phyloP scores from a whole-genome alignment of 2,797 vertebrate species.

The Premnoplex brunnescens region DNA sequence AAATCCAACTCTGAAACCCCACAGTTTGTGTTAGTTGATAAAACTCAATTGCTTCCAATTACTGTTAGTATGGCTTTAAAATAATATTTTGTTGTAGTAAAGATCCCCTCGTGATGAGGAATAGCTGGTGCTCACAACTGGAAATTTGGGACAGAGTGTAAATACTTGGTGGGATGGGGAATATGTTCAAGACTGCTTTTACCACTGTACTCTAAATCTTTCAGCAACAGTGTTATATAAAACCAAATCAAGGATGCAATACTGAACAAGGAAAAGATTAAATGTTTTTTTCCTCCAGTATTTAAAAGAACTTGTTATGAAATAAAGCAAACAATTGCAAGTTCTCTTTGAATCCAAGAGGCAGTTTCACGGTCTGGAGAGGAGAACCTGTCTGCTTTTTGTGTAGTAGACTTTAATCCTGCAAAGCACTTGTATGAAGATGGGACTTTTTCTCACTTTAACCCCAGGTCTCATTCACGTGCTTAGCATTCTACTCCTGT shows the following conservation, averaged over 20 bases:
- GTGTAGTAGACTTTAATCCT: neutral
- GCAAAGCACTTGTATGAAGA: neutral
- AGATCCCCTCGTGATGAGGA: conserved; percentile 77
- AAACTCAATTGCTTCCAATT: conserved; percentile 85
- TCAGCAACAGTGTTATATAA: neutral
- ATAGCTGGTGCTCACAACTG: conserved; percentile 72
- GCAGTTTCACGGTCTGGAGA: neutral
- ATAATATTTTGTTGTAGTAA: conserved; percentile 90
- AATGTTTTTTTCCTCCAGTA: neutral
- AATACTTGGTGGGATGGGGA: neutral
- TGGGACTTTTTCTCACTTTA: neutral
- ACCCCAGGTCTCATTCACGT: neutral
- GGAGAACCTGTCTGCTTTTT: neutral
- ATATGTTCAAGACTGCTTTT: neutral
- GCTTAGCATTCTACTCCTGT: neutral
- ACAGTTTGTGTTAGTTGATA: conserved; percentile 93
- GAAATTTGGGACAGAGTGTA: conserved; percentile 23
- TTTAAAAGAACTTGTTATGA: neutral
- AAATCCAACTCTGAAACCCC: conserved; percentile 82
- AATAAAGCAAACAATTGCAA: neutral
- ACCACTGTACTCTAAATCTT: neutral
- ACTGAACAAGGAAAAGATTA: neutral
- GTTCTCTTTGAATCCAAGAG: neutral
- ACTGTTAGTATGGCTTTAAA: conserved; percentile 78
- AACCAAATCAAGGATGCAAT: neutral